phyloP scores from a whole-genome alignment of 2,797 vertebrate species.

The Cyclopterus lumpus region DNA sequence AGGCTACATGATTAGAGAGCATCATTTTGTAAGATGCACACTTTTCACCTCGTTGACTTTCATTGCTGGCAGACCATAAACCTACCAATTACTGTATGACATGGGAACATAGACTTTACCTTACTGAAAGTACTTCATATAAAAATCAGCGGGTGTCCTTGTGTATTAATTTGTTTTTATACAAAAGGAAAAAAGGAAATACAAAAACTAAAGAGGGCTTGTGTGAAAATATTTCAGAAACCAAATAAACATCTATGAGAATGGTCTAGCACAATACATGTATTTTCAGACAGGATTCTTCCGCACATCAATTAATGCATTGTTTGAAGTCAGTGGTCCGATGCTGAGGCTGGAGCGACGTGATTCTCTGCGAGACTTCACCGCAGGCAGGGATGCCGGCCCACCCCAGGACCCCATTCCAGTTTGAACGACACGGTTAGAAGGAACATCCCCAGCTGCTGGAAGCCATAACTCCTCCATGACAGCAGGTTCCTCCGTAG shows the following conservation, averaged over 20 bases:
- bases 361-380: slow-evolving; percentile 86
- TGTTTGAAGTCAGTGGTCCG: slow-evolving; percentile 77
- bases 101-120: slow-evolving; percentile 32
- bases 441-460: slow-evolving; percentile 68
- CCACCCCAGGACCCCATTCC: slow-evolving; percentile 69
- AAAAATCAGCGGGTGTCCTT: slow-evolving; percentile 54
- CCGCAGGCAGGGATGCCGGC: slow-evolving; percentile 62
- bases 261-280: not conserved
- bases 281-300: slow-evolving; percentile 88
- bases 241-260: slow-evolving; percentile 29
- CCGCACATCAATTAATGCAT: slow-evolving; percentile 90
- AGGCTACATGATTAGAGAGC: slow-evolving; percentile 21
- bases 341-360: slow-evolving; percentile 85
- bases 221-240: slow-evolving; percentile 32
- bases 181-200: slow-evolving; percentile 52
- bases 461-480: slow-evolving; percentile 84
- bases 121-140: slow-evolving; percentile 72
- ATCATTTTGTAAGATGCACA: slow-evolving; percentile 21
- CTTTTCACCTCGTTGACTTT: slow-evolving; percentile 12
- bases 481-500: slow-evolving; percentile 84
- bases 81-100: slow-evolving; percentile 33
- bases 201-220: slow-evolving; percentile 42
- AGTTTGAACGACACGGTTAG: slow-evolving; percentile 74
- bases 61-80: slow-evolving; percentile 17
- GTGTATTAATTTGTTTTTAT: slow-evolving; percentile 32